Base-by-base conservation (phyloP, 2,888 invertebrate species). In the Cyclophora albipunctata region DNA sequence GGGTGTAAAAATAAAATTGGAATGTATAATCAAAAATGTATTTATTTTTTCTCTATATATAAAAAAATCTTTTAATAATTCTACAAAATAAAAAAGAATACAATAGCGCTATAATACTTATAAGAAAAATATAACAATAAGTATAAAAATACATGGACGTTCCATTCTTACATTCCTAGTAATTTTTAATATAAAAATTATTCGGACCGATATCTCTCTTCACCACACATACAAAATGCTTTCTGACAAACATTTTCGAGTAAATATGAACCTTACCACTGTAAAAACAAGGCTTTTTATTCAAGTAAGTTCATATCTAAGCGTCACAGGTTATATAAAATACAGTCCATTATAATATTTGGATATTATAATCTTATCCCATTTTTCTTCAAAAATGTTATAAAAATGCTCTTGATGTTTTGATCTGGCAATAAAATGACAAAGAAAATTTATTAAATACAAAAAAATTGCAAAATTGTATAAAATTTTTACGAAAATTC, bases 131-230 rank as follows among this genome's bases (percentile, higher is more conserved):
- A 71, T 75, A 77, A 78, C 76, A 78, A 73, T 59, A 64, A 65
- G 59, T 72, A 43, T 43, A 68, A 73, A 73, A 70, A 71, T 75
- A 76, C 69, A 66, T 84, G 84, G 84, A 84, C 84, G 84, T 69
- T 78, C 73, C 82, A 82, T 76, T 78, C 81, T 80, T 73, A 68
- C 81, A 54, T 61, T 77, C 84, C 84, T 76, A 62, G 55, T 77
- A 86, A 86, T 84, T 83, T 86, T 86, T 86, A 86, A 86, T 86
- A 86, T 86, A 86, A 86, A 86, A 86, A 86, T 84, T 84, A 79
- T 76, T 78, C 68, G 82, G 85, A 77, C 64, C 75, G 72, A 67
- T 69, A 59, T 68, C 64, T 58, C 61, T 61, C 56, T 53, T 40
- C 67, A 65, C 60, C 67, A 65, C 60, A 51, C 73, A 74, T 54